Percentiles rank a stretch among this genome's conserved stretches.
phyloP scores from a whole-genome alignment of 2,113 vertebrate species.

The Numenius arquata region DNA sequence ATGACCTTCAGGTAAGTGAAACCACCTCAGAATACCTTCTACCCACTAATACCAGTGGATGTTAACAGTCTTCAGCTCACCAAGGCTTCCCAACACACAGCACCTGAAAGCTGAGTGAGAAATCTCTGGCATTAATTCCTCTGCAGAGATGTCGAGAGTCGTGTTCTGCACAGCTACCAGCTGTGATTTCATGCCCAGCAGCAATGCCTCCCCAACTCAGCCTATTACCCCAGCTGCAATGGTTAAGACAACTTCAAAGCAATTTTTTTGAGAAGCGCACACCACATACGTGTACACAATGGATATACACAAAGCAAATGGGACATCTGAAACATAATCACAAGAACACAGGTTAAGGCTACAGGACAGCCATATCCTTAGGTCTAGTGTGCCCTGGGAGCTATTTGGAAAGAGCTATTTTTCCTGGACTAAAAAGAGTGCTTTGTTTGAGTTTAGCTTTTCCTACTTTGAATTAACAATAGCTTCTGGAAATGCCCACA shows the following conservation, averaged over 20 bases:
- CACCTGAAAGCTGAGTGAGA: neutral
- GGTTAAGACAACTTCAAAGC: neutral
- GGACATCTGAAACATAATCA: neutral
- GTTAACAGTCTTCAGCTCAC: neutral
- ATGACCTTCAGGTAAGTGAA: neutral
- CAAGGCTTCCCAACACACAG: neutral
- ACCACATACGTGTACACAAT: neutral
- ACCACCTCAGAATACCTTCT: neutral
- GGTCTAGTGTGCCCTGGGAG: fast-evolving
- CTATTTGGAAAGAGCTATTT: neutral
- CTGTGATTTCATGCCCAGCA: neutral
- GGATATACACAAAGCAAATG: neutral
- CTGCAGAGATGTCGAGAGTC: fast-evolving
- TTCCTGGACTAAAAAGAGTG: neutral
- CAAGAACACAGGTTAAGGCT: neutral
- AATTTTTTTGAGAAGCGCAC: neutral
- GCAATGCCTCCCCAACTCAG: neutral
- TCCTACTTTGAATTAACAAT: neutral
- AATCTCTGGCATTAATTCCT: neutral
- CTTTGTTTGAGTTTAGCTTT: neutral
- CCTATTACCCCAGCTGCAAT: neutral
- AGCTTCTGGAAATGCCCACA: neutral
- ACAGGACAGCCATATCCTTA: neutral
- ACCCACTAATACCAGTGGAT: neutral
- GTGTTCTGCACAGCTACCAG: neutral